Evolutionary conservation across 2,113 vertebrate genomes (phyloP).

Genomic region (Motacilla alba): DNA sequence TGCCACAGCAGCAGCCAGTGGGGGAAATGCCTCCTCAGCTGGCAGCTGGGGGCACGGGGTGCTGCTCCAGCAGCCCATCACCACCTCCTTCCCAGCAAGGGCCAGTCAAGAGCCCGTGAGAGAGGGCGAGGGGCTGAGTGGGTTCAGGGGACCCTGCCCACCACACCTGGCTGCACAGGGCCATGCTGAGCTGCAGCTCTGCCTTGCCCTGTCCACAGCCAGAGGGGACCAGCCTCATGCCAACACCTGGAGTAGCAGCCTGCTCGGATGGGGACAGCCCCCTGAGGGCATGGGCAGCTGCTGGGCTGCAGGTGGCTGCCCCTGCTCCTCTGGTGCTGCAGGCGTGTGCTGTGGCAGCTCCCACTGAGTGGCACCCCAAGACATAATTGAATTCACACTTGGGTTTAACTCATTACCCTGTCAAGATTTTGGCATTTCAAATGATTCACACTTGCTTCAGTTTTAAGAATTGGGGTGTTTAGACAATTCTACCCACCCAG

Average conservation of each 20-base stretch:
- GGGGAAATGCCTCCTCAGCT: background rate
- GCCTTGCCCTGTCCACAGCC: background rate
- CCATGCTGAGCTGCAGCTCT: background rate
- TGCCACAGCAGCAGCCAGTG: background rate
- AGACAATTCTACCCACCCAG: constrained; percentile 52
- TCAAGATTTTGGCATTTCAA: constrained; percentile 58
- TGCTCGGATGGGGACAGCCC: accelerated
- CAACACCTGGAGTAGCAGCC: background rate
- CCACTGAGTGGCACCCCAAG: background rate
- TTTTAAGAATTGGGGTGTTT: constrained; percentile 54
- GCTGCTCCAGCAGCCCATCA: accelerated
- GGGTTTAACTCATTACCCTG: constrained; percentile 58
- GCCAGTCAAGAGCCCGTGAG: background rate
- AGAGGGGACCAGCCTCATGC: background rate
- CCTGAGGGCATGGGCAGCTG: accelerated
- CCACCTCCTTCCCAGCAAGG: background rate
- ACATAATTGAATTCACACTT: constrained; percentile 53
- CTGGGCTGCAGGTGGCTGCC: background rate
- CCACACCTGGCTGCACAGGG: background rate
- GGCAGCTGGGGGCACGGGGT: background rate
- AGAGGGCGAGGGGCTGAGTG: background rate
- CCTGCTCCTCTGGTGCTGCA: accelerated
- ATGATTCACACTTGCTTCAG: constrained; percentile 62
- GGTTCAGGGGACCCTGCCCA: background rate
- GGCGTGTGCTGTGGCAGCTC: background rate